phyloP scores from a whole-genome alignment of 2,888 invertebrate species.

The Aphidius colemani region DNA sequence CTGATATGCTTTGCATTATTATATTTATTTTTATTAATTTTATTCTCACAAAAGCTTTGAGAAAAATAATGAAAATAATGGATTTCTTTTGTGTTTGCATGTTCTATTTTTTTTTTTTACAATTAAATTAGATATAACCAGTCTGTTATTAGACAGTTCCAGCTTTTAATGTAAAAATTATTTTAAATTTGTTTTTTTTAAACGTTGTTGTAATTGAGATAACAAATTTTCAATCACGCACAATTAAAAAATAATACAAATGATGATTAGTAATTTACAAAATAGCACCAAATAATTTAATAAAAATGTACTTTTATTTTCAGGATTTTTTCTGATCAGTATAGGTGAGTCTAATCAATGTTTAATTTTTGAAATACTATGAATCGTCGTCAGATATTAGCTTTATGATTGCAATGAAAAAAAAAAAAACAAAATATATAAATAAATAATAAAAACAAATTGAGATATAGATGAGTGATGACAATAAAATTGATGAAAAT shows the following conservation, averaged over 20 bases:
- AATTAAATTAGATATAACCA: too few relatives aligned
- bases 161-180: not conserved
- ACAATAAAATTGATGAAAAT: slow-evolving; percentile 11
- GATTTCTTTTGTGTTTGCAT: not conserved
- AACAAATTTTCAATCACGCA: too few relatives aligned
- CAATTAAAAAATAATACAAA: too few relatives aligned
- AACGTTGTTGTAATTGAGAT: too few relatives aligned
- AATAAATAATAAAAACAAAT: not conserved
- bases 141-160: too few relatives aligned
- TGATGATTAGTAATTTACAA: too few relatives aligned
- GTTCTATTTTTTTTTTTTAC: not conserved
- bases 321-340: slow-evolving; percentile 58
- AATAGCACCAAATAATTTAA: slow-evolving; percentile 32
- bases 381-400: slow-evolving; percentile 35
- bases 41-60: too few relatives aligned
- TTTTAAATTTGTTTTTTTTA: too few relatives aligned
- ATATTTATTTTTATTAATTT: too few relatives aligned
- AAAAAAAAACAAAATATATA: not conserved
- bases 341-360: slow-evolving; percentile 53
- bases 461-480: not conserved
- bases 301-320: slow-evolving; percentile 54
- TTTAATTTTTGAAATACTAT: slow-evolving; percentile 36
- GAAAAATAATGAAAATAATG: too few relatives aligned
- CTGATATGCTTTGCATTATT: too few relatives aligned
- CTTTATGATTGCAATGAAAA: not conserved